These are phyloP conservation scores for Lycodopsis pacificus DNA, from an alignment of 2,797 vertebrate species.

Conservation along the genomic window DNA sequence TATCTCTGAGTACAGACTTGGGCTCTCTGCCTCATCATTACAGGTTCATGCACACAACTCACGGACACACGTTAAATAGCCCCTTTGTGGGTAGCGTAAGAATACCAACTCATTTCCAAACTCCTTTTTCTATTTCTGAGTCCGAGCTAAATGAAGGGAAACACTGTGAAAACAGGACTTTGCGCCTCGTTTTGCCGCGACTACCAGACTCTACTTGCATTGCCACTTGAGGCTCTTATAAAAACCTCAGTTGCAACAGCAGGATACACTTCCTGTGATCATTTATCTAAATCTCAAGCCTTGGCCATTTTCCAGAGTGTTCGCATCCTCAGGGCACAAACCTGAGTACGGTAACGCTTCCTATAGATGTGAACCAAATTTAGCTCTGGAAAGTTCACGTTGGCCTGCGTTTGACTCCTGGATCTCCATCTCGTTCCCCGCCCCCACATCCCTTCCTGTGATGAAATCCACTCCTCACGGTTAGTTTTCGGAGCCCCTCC, in stretches of 20 bases:
- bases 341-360: constrained; percentile 43
- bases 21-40: constrained; percentile 65
- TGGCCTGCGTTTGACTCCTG: constrained; percentile 72
- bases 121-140: constrained; percentile 33
- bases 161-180: constrained; percentile 55
- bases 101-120: constrained; percentile 50
- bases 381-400: constrained; percentile 64
- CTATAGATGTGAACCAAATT: constrained; percentile 55
- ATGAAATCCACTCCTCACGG: constrained; percentile 62
- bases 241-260: constrained; percentile 20
- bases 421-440: constrained; percentile 39
- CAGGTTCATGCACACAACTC: constrained; percentile 65
- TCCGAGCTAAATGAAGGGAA: constrained; percentile 50
- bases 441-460: constrained; percentile 61
- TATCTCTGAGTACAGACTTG: constrained; percentile 76
- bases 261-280: constrained; percentile 41
- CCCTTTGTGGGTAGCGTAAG: constrained; percentile 74
- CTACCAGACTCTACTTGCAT: constrained; percentile 32
- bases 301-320: constrained; percentile 32
- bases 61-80: constrained; percentile 65
- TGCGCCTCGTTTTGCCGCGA: constrained; percentile 18
- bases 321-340: constrained; percentile 42
- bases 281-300: constrained; percentile 44
- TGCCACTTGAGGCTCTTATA: constrained; percentile 34
- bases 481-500: constrained; percentile 82